A percentile compares a stretch with the other conserved stretches of the same genome.
Conservation (phyloP, 2,113 vertebrate species). For the Lepidiolamprologus cunningtoni region DNA sequence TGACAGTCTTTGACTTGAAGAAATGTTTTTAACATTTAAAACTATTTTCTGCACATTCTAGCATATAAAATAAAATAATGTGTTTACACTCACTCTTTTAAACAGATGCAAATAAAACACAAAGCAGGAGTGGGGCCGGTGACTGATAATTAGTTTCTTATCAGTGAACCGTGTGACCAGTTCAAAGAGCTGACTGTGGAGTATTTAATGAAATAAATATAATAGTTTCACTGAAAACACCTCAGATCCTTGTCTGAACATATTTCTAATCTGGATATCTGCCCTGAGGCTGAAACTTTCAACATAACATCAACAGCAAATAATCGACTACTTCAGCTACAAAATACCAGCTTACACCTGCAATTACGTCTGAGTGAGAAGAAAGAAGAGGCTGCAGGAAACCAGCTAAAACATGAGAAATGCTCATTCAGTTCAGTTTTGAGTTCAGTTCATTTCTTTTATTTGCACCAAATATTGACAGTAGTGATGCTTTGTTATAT, state of each 20-base stretch:
- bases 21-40: background rate
- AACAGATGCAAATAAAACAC: background rate
- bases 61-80: fast-evolving
- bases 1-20: fast-evolving
- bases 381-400: background rate
- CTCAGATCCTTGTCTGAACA: background rate
- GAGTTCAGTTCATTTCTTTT: background rate
- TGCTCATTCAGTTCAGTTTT: background rate
- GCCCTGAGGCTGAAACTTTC: background rate
- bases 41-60: fast-evolving
- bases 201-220: background rate
- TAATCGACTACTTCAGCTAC: background rate
- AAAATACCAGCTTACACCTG: background rate
- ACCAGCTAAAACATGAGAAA: background rate
- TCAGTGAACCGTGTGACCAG: background rate
- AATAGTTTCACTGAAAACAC: background rate
- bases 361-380: background rate
- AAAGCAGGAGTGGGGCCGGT: fast-evolving
- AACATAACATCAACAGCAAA: background rate
- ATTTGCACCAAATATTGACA: background rate
- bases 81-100: background rate
- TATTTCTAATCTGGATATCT: background rate
- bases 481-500: background rate
- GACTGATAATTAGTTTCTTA: background rate
- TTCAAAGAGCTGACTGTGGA: background rate